phyloP scores from a whole-genome alignment of 2,797 vertebrate genomes.

The Euphonia xanthogaster region DNA sequence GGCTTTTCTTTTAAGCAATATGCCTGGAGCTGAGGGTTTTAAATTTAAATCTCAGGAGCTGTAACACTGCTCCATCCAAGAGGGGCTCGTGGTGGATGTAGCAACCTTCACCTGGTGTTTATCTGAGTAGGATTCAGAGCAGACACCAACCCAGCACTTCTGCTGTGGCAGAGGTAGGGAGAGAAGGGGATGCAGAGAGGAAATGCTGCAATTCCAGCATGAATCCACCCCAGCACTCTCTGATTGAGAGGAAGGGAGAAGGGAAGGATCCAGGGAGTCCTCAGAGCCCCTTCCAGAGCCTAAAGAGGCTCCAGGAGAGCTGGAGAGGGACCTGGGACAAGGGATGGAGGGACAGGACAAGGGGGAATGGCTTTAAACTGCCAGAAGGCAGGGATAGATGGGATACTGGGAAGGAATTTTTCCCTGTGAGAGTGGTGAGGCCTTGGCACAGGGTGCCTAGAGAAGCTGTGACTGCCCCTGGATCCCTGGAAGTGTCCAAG shows the following conservation, averaged over 20 bases:
- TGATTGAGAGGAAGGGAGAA: not conserved
- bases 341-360: not conserved
- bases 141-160: not conserved
- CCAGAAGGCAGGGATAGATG: not conserved
- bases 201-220: not conserved
- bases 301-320: not conserved
- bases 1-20: not conserved
- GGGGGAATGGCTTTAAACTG: not conserved
- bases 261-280: rapidly evolving
- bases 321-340: not conserved
- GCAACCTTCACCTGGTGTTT: not conserved
- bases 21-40: not conserved
- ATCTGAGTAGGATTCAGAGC: rapidly evolving
- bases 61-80: not conserved
- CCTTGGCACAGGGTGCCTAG: not conserved
- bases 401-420: not conserved
- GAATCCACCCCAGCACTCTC: not conserved
- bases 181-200: not conserved
- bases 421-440: rapidly evolving
- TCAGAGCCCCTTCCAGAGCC: not conserved
- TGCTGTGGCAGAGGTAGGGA: not conserved
- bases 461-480: not conserved
- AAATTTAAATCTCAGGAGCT: not conserved
- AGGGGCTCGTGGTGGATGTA: not conserved
- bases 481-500: not conserved